Percentiles rank a stretch among this genome's conserved stretches.
Evolutionary conservation across 2,113 vertebrate genomes (phyloP).

Genomic region (Amazona guildingii): DNA sequence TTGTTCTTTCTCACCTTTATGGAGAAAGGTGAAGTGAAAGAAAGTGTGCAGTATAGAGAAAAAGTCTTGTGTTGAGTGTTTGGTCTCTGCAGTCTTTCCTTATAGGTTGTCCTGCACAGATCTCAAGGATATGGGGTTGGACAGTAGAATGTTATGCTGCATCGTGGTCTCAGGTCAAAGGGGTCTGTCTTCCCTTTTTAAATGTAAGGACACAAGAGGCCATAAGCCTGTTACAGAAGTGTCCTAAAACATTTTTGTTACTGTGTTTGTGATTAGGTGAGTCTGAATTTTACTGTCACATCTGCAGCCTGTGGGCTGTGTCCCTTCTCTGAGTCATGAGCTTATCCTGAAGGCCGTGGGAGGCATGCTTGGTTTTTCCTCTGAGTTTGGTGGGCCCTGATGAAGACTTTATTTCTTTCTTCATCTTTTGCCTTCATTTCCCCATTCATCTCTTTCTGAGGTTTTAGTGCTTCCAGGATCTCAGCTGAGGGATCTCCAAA

Average conservation of each 20-base stretch:
- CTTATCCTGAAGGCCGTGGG: neutral
- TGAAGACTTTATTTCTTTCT: neutral
- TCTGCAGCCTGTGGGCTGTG: neutral
- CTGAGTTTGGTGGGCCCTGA: neutral
- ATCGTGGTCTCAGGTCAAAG: neutral
- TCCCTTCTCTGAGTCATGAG: neutral
- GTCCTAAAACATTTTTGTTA: neutral
- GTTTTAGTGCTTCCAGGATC: constrained; percentile 31
- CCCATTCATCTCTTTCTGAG: neutral
- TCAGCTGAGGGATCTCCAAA: neutral
- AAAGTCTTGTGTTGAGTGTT: neutral
- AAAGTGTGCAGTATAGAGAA: neutral
- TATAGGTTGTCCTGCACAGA: too few relatives aligned
- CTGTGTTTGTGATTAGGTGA: rapidly evolving
- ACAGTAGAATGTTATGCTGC: neutral
- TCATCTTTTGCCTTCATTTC: neutral
- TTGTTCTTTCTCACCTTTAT: neutral
- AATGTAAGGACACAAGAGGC: neutral
- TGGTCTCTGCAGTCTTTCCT: neutral
- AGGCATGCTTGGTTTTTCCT: neutral
- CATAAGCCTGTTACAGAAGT: neutral
- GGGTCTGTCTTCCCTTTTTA: neutral
- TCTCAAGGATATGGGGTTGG: neutral
- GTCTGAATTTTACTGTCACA: neutral
- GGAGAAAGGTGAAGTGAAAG: neutral